Conservation (phyloP, 35 echinoderm and acorn worm species). For the Patiria miniata region DNA sequence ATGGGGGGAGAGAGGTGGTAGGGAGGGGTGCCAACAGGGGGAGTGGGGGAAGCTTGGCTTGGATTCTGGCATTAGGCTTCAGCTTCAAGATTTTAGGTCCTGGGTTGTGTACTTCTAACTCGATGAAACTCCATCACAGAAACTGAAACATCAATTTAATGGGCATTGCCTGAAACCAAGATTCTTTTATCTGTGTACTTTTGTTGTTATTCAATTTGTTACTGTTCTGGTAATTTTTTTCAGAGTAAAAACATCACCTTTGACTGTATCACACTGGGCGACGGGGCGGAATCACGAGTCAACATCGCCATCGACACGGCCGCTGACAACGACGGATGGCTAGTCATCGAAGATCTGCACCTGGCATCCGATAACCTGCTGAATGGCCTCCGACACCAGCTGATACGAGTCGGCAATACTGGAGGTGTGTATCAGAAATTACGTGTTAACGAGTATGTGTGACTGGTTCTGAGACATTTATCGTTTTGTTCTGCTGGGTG, state of each 20-base stretch:
- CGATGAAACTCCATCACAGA: too few relatives aligned
- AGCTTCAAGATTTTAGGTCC: too few relatives aligned
- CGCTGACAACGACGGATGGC: slow-evolving; percentile 86
- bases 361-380: slow-evolving; percentile 69
- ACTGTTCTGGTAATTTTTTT: slow-evolving; percentile 16
- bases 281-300: slow-evolving; percentile 71
- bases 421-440: slow-evolving; percentile 61
- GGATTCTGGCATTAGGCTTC: too few relatives aligned
- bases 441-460: too few relatives aligned
- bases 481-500: background rate
- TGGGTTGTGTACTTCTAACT: too few relatives aligned
- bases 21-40: too few relatives aligned
- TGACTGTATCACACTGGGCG: slow-evolving; percentile 73
- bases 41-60: too few relatives aligned
- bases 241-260: slow-evolving; percentile 88
- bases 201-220: too few relatives aligned
- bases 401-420: slow-evolving; percentile 84
- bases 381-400: slow-evolving; percentile 64
- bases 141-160: too few relatives aligned
- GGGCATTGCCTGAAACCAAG: too few relatives aligned
- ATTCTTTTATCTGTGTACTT: too few relatives aligned
- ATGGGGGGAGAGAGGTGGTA: too few relatives aligned
- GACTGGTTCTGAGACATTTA: background rate
- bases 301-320: slow-evolving; percentile 77
- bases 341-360: slow-evolving; percentile 87